Conservation (phyloP, 2,797 vertebrate genomes). For the Acanthornis magna region DNA sequence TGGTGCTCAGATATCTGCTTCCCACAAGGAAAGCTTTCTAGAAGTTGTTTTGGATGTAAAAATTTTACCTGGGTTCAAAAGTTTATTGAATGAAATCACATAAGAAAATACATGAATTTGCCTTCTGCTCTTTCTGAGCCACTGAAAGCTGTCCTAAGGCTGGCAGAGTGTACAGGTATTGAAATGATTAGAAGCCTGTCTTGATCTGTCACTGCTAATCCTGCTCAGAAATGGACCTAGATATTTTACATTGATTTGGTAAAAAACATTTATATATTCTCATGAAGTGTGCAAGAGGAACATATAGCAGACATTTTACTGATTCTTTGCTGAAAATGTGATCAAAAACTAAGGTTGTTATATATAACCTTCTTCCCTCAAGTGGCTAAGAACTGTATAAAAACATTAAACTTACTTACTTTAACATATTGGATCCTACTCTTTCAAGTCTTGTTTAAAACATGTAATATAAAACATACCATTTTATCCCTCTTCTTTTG, state of each 20-base stretch:
- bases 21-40: background rate
- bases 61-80: background rate
- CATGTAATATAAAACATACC: fast-evolving
- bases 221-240: background rate
- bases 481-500: background rate
- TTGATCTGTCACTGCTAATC: background rate
- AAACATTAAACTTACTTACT: background rate
- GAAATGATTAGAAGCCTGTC: background rate
- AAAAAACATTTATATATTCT: background rate
- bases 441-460: background rate
- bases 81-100: background rate
- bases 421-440: background rate
- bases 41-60: background rate
- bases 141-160: background rate
- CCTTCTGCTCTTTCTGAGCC: background rate
- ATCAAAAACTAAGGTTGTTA: background rate
- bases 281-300: background rate
- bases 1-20: background rate
- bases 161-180: background rate
- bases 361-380: background rate
- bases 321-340: background rate
- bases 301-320: background rate
- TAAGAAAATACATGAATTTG: background rate
- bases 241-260: background rate
- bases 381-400: background rate